These are phyloP conservation scores for Noctua fimbriata DNA, from an alignment of 2,888 invertebrate species.

Conservation along the genomic window DNA sequence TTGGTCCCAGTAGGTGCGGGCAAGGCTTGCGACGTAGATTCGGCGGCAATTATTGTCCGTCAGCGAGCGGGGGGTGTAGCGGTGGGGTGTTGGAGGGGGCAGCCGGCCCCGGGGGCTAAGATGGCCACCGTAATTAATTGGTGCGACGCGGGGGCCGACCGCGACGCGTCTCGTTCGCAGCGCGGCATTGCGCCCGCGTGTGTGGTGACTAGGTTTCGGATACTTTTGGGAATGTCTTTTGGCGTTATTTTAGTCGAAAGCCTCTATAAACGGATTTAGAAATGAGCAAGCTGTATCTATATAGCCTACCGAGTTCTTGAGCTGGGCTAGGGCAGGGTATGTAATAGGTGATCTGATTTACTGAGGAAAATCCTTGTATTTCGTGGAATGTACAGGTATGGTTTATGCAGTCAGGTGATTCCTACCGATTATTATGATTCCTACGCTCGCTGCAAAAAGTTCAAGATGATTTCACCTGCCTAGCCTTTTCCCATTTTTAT, in stretches of 20 bases:
- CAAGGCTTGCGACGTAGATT: conserved; percentile 77
- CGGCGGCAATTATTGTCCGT: conserved; percentile 89
- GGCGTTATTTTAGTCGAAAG: neutral
- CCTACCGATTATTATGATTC: too few species aligned
- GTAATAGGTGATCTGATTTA: neutral
- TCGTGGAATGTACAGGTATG: neutral
- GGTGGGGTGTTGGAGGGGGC: conserved; percentile 68
- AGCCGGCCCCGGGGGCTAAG: conserved; percentile 81
- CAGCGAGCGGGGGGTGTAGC: conserved; percentile 74
- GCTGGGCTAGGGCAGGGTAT: neutral
- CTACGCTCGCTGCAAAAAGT: neutral
- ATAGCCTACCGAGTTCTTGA: neutral
- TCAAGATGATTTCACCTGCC: neutral
- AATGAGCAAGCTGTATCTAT: neutral
- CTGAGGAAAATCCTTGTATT: neutral
- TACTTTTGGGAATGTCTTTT: conserved; percentile 11
- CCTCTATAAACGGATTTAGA: too few species aligned
- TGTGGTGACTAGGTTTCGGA: conserved; percentile 61
- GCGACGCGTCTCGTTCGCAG: conserved; percentile 86
- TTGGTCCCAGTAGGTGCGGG: conserved; percentile 64
- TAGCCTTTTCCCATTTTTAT: too few species aligned
- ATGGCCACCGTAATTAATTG: conserved; percentile 91
- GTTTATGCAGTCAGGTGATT: neutral
- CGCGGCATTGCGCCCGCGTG: conserved; percentile 88
- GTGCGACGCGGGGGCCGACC: conserved; percentile 90